phyloP scores from a whole-genome alignment of 2,888 invertebrate genomes.

The Chrysolina oricalcia region DNA sequence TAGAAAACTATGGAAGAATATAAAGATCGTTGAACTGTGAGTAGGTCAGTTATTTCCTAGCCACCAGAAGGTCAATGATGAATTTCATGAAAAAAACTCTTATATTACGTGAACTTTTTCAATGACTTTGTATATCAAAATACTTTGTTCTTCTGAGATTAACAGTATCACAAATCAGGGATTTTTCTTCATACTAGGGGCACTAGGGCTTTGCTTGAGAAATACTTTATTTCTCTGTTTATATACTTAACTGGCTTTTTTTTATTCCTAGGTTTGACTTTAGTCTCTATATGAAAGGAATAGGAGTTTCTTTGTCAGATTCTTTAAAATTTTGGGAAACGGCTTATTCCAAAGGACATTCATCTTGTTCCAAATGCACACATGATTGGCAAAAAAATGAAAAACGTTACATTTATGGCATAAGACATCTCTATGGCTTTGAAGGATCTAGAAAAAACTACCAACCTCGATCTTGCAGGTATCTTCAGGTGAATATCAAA shows the following conservation, averaged over 20 bases:
- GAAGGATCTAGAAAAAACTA: slow-evolving; percentile 80
- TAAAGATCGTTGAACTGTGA: too few relatives aligned
- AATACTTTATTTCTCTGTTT: background rate
- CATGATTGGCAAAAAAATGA: slow-evolving; percentile 80
- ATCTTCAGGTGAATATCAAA: slow-evolving; percentile 73
- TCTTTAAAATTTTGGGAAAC: slow-evolving; percentile 78
- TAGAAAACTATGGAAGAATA: too few relatives aligned
- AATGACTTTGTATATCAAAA: too few relatives aligned
- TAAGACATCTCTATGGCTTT: slow-evolving; percentile 82
- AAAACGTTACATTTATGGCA: slow-evolving; percentile 72
- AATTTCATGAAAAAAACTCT: too few relatives aligned
- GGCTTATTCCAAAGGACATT: slow-evolving; percentile 76
- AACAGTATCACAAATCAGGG: too few relatives aligned
- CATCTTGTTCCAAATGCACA: slow-evolving; percentile 73
- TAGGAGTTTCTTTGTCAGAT: slow-evolving; percentile 79
- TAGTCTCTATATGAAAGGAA: slow-evolving; percentile 82
- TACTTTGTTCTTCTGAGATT: too few relatives aligned
- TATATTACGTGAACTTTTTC: too few relatives aligned
- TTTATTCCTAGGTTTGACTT: slow-evolving; percentile 75
- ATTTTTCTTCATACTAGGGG: too few relatives aligned
- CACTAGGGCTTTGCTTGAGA: background rate
- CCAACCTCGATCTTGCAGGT: slow-evolving; percentile 75
- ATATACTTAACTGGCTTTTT: too few relatives aligned
- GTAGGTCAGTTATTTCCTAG: too few relatives aligned
- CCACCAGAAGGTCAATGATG: too few relatives aligned